Conservation (phyloP, 2,797 vertebrate species). For the Eospalax fontanierii region DNA sequence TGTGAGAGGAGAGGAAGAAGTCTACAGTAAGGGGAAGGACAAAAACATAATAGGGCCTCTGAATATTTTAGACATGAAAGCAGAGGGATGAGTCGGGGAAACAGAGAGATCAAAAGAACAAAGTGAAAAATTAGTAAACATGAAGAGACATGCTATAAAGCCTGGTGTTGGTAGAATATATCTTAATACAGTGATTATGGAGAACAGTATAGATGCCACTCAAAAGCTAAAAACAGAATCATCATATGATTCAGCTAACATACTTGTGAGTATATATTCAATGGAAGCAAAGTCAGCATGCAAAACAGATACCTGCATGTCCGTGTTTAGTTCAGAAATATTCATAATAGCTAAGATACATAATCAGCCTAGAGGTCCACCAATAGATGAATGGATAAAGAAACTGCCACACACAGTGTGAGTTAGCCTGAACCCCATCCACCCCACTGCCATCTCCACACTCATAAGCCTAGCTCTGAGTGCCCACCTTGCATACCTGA, state of each 20-base stretch:
- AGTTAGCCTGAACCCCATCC: too few species aligned
- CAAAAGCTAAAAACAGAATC: not conserved
- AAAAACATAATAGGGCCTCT: not conserved
- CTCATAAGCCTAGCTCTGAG: too few species aligned
- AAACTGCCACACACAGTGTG: too few species aligned
- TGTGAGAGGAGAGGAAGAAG: not conserved
- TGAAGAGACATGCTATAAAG: not conserved
- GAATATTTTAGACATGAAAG: not conserved
- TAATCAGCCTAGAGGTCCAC: not conserved
- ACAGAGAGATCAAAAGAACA: not conserved
- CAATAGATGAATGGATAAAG: not conserved
- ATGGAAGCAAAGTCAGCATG: not conserved
- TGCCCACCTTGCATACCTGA: too few species aligned
- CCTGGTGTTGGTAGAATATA: not conserved
- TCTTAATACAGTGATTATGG: not conserved
- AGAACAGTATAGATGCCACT: not conserved
- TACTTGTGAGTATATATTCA: not conserved
- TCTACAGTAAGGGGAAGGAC: not conserved
- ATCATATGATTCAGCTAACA: not conserved
- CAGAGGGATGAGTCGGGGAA: not conserved
- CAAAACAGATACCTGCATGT: not conserved
- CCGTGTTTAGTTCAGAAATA: not conserved
- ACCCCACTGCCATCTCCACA: too few species aligned
- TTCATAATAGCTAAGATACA: not conserved
- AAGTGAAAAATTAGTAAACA: not conserved